phyloP scores from a whole-genome alignment of 1,140 invertebrate genomes.

The Orussus abietinus region DNA sequence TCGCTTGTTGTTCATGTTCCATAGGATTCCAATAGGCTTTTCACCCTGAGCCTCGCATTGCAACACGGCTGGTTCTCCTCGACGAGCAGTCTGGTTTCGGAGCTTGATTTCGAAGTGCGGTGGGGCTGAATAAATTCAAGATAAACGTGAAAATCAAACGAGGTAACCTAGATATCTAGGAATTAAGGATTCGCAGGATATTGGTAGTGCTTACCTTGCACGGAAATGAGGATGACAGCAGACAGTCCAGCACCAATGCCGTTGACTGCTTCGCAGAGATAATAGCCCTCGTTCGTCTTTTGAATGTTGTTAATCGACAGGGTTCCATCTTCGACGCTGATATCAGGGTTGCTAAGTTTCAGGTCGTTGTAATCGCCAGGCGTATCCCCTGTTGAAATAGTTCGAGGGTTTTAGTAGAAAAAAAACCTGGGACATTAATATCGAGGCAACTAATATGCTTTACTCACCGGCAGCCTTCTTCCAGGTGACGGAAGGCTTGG shows the following conservation, averaged over 20 bases:
- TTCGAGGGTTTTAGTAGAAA: neutral
- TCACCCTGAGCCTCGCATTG: slow-evolving; percentile 96
- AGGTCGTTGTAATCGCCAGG: slow-evolving; percentile 90
- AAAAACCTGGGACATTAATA: slow-evolving; percentile 1
- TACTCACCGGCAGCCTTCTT: slow-evolving; percentile 85
- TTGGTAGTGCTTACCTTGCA: slow-evolving; percentile 84
- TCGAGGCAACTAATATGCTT: neutral
- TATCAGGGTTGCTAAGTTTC: slow-evolving; percentile 81
- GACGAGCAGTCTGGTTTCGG: slow-evolving; percentile 82
- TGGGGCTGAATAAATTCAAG: slow-evolving; percentile 64
- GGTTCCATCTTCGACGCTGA: slow-evolving; percentile 88
- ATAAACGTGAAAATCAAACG: slow-evolving; percentile 1
- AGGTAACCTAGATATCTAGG: no score
- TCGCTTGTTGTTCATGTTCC: slow-evolving; percentile 93
- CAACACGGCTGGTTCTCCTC: slow-evolving; percentile 85
- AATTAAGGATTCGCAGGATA: no score
- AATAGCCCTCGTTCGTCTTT: slow-evolving; percentile 91
- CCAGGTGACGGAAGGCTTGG: slow-evolving; percentile 89
- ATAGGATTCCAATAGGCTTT: slow-evolving; percentile 91
- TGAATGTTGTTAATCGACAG: slow-evolving; percentile 83
- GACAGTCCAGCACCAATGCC: slow-evolving; percentile 91
- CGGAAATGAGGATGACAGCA: slow-evolving; percentile 87
- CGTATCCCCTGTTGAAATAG: slow-evolving; percentile 64
- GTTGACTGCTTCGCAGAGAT: slow-evolving; percentile 93
- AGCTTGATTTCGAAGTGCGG: slow-evolving; percentile 92